Evolutionary conservation across 35 echinoderm and acorn worm genomes (phyloP), one percentile per base, ranked within the genome.

Genomic region (Lytechinus variegatus): DNA sequence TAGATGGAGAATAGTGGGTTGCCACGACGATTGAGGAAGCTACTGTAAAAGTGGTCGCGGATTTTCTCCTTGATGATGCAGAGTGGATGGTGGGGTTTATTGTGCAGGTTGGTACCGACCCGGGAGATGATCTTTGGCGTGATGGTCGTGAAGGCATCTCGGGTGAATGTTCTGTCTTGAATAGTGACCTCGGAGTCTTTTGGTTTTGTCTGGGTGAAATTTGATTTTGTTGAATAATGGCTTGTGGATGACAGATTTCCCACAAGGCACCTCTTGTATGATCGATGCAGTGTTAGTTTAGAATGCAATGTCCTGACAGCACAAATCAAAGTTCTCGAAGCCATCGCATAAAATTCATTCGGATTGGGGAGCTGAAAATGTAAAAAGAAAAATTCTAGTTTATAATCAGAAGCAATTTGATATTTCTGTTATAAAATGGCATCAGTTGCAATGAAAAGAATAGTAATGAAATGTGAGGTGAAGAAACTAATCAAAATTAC

Each of bases 1-100:
- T 99, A 98, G 16, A 99, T 97, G 6, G 98, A 99, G 89, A 98
- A 99, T 9, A 99, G 29, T 13, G 98, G 98, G 91, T 96, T 99
- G 21, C 98, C 96, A 60, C 98, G 94, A 19, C 94, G 94, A 87
- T 97, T 97, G 29, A 92, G 86, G 52, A 97, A 98, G 27, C 89
- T 61, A 11, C 91, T 95, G 56, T 98, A 99, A 87, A 98, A 99
- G 87, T 95, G 97, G 91, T 99, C 96, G 52, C 95, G 54, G 12
- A 99, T 98, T 52, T 71, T 91, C 58, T 99, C 96, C 95, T 99
- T 99, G 16, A 99, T 99, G 51, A 98, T 94, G 86, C 97, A 99
- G 13, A 99, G 44, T 21, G 98, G 98, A 89, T 99, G 98, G 29
- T 98, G 87, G 7, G 89, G 54, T 58, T 95, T 44, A 61, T 99